Percentiles rank a stretch among this genome's conserved stretches.
Conservation (phyloP, 2,797 vertebrate genomes). For the Erpetoichthys calabaricus region DNA sequence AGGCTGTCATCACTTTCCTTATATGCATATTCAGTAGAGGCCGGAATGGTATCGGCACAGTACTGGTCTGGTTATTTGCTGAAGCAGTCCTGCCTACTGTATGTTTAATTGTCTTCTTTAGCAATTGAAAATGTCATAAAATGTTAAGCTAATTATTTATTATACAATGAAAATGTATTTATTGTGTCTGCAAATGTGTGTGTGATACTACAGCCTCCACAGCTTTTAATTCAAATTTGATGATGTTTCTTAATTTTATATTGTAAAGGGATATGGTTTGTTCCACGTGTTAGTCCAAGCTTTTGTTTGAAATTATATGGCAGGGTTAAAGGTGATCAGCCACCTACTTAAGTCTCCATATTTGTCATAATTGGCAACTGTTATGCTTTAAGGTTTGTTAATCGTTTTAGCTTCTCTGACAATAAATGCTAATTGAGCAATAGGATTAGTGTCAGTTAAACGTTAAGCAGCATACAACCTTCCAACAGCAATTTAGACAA, state of each 20-base stretch:
- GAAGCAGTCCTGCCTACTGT: too few species aligned
- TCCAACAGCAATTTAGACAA: too few species aligned
- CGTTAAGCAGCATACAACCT: too few species aligned
- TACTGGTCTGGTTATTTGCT: too few species aligned
- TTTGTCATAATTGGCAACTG: too few species aligned
- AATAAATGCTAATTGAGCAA: too few species aligned
- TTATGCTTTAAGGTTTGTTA: too few species aligned
- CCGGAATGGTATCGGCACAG: too few species aligned
- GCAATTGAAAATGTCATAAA: constrained; percentile 19
- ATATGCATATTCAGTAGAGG: too few species aligned
- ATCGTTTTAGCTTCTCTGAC: too few species aligned
- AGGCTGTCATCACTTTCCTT: too few species aligned
- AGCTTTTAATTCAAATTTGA: constrained; percentile 27
- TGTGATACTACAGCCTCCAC: constrained; percentile 7
- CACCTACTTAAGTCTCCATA: background rate
- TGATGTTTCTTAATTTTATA: constrained; percentile 24
- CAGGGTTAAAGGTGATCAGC: background rate
- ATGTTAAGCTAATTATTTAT: constrained; percentile 30
- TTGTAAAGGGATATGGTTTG: constrained; percentile 15
- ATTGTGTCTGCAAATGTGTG: constrained; percentile 30
- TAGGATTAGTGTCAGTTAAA: too few species aligned
- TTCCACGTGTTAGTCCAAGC: background rate
- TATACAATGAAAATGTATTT: constrained; percentile 29
- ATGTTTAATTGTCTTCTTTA: background rate
- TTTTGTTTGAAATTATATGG: constrained; percentile 5